A percentile compares a stretch with the other conserved stretches of the same genome.
Evolutionary conservation across 1,140 invertebrate species (phyloP).

Genomic region (Macrocentrus cingulum): DNA sequence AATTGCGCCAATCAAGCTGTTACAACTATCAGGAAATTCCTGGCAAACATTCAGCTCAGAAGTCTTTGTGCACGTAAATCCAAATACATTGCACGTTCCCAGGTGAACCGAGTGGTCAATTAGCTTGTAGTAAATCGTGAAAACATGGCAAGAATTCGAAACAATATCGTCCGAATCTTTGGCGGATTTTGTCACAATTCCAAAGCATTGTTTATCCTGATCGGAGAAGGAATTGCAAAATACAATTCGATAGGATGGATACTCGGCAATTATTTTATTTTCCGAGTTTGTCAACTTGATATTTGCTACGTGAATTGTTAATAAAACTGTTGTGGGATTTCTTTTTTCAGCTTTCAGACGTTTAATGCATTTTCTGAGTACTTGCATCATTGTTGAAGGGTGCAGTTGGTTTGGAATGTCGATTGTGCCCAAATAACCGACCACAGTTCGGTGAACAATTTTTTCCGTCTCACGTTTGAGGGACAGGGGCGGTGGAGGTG

Average conservation of each 20-base stretch:
- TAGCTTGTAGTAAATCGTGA: slow-evolving; percentile 86
- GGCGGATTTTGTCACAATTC: slow-evolving; percentile 81
- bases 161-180: slow-evolving; percentile 61
- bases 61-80: slow-evolving; percentile 53
- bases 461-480: slow-evolving; percentile 59
- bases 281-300: slow-evolving; percentile 74
- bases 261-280: slow-evolving; percentile 74
- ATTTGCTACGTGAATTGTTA: slow-evolving; percentile 79
- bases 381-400: slow-evolving; percentile 72
- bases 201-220: slow-evolving; percentile 89
- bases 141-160: slow-evolving; percentile 93
- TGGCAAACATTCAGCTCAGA: slow-evolving; percentile 66
- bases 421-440: slow-evolving; percentile 93
- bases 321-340: slow-evolving; percentile 81
- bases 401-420: slow-evolving; percentile 89
- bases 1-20: slow-evolving; percentile 77
- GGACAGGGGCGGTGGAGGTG: slow-evolving; percentile 51
- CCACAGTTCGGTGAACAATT: slow-evolving; percentile 79
- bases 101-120: slow-evolving; percentile 79
- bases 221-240: slow-evolving; percentile 89
- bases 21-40: slow-evolving; percentile 88
- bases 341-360: slow-evolving; percentile 87
- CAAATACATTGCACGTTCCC: slow-evolving; percentile 50
- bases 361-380: slow-evolving; percentile 79
- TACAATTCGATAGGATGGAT: slow-evolving; percentile 81